phyloP scores from a whole-genome alignment of 2,113 vertebrate genomes.

The Podarcis raffonei region DNA sequence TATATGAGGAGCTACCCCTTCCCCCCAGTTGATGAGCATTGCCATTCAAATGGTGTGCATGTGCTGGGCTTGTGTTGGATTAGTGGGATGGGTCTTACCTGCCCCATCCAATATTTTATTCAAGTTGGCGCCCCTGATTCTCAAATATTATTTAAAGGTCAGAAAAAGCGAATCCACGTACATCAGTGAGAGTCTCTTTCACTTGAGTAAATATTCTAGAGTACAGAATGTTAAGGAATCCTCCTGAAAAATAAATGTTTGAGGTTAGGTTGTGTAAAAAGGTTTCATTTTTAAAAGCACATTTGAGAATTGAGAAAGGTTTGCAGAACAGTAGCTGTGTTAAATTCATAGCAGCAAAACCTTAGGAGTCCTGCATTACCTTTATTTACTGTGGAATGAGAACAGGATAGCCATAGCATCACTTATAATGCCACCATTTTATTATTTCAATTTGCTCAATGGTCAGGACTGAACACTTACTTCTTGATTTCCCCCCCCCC shows the following conservation, averaged over 20 bases:
- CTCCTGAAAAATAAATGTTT: constrained; percentile 4
- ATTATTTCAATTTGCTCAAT: not conserved
- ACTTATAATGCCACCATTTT: not conserved
- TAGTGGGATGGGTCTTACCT: no score
- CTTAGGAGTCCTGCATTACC: not conserved
- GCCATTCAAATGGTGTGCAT: no score
- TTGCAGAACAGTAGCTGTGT: not conserved
- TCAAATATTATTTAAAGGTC: not conserved
- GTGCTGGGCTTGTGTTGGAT: no score
- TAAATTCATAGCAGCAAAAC: not conserved
- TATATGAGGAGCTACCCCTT: no score
- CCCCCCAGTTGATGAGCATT: no score
- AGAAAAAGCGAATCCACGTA: not conserved
- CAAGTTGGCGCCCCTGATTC: no score
- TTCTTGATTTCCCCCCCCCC: not conserved
- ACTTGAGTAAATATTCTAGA: not conserved
- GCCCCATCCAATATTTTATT: no score
- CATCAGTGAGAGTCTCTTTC: not conserved
- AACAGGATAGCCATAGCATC: not conserved
- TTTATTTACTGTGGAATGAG: not conserved
- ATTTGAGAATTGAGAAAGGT: not conserved
- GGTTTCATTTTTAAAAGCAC: not conserved
- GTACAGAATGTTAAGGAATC: not conserved
- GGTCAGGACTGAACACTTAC: not conserved
- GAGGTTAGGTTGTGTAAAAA: not conserved